Evolutionary conservation across 2,888 invertebrate species (phyloP).

Genomic region (Ormyrus pomaceus): DNA sequence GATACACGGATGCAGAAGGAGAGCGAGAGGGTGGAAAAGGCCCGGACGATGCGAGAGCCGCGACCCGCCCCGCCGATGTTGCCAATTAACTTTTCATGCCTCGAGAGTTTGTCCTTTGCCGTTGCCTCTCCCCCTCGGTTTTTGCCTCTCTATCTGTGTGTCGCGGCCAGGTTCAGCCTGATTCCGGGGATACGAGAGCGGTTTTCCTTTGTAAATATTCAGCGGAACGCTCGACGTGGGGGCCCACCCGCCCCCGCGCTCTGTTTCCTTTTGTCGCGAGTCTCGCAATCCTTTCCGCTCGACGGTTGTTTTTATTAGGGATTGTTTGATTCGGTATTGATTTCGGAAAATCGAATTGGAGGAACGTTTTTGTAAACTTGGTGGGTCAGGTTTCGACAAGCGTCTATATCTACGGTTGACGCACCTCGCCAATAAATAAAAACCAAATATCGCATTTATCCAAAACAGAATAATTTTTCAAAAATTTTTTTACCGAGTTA

Average conservation of each 20-base stretch:
- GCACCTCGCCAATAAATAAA: too few relatives aligned
- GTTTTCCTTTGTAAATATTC: slow-evolving; percentile 11
- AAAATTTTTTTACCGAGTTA: background rate
- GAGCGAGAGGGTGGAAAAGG: background rate
- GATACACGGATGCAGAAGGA: slow-evolving; percentile 1
- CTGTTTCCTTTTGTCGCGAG: too few relatives aligned
- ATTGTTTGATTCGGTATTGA: too few relatives aligned
- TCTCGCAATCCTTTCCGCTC: too few relatives aligned
- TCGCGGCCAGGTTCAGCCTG: background rate
- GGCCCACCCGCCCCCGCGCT: too few relatives aligned
- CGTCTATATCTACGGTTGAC: too few relatives aligned
- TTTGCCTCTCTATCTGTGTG: background rate
- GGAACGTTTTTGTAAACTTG: too few relatives aligned
- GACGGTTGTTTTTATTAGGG: too few relatives aligned
- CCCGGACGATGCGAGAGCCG: background rate
- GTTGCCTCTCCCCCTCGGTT: background rate
- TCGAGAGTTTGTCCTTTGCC: slow-evolving; percentile 27
- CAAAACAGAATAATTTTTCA: too few relatives aligned
- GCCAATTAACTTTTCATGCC: slow-evolving; percentile 55
- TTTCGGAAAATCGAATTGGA: too few relatives aligned
- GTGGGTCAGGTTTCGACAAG: too few relatives aligned
- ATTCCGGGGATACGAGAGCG: slow-evolving; percentile 14
- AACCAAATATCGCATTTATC: too few relatives aligned
- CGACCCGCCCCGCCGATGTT: slow-evolving; percentile 34
- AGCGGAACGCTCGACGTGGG: background rate